Evolutionary conservation across 2,888 invertebrate genomes (phyloP), one percentile per base, ranked within the genome.

Genomic region (Chloroclysta siterata): DNA sequence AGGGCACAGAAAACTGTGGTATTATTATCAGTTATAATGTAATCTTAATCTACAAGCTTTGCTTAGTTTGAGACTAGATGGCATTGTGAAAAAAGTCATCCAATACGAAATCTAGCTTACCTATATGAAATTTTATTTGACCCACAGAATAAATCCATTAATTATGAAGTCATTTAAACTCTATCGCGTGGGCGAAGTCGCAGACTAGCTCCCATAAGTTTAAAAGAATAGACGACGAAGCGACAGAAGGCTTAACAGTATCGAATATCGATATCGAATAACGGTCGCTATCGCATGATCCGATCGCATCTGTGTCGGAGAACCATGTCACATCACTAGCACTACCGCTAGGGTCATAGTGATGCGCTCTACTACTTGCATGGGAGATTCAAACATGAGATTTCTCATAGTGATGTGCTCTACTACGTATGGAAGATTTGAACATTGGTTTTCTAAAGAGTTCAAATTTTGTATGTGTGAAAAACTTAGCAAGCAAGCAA

Each of bases 301-400:
- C 68, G 69, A 82, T 78, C 79, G 70, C 73, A 60, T 64, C 52
- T 57, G 75, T 53, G 57, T 51, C 74, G 67, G 79, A 77, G 75
- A 85, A 84, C 77, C 74, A 75, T 85, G 85, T 84, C 86, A 82
- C 83, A 80, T 70, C 81, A 81, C 82, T 48, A 56, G 52, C 52
- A 39, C 36, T 83, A 85, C 85, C 85, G 84, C 81, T 84, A 82
- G 80, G 60, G 83, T 84, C 83, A 81, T 72, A 76, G 76, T 75
- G 78, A 79, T 78, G 78, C 74, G 78, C 77, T 79, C 76, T 72
- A 76, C 70, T 78, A 73, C 72, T 58, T 66, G 63, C 62, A 72
- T 70, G 67, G 63, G 68, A 70, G 29, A 59, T 41, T 15, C 11
- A 0, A 47, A 46, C 44, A 46, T 46, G 10, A 1, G 10, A 17